These are phyloP conservation scores for Rhopalosiphum padi DNA, from an alignment of 1,140 invertebrate genomes.

Conservation along the genomic window DNA sequence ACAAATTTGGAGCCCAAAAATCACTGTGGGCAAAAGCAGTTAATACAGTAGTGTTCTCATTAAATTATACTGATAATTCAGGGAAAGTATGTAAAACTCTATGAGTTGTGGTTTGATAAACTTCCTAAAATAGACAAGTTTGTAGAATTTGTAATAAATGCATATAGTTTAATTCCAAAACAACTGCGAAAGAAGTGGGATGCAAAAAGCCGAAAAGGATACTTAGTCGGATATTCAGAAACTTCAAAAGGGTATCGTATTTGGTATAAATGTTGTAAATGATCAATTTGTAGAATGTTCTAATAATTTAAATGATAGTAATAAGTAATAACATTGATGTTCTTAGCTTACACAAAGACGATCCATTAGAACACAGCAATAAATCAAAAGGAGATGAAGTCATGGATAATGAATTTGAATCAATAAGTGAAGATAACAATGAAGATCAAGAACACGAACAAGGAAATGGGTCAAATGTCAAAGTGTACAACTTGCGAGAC, in stretches of 20 bases:
- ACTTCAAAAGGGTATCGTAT: conserved; percentile 62
- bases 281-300: neutral
- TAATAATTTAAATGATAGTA: neutral
- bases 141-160: conserved; percentile 64
- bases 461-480: neutral
- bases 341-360: neutral
- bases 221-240: conserved; percentile 64
- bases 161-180: conserved; percentile 61
- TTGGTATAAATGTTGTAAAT: conserved; percentile 54
- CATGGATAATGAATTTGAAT: neutral
- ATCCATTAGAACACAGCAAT: neutral
- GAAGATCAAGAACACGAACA: neutral
- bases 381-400: neutral
- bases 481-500: neutral
- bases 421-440: neutral
- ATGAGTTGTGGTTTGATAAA: conserved; percentile 61
- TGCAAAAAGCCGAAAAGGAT: conserved; percentile 60
- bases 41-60: conserved; percentile 63
- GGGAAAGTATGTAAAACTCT: conserved; percentile 59
- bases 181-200: conserved; percentile 62
- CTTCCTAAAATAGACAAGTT: conserved; percentile 62
- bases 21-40: conserved; percentile 52
- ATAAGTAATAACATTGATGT: neutral
- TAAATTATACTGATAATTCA: conserved; percentile 59
- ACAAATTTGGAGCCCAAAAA: neutral